phyloP scores from a whole-genome alignment of 2,888 invertebrate species.

The Patella depressa region DNA sequence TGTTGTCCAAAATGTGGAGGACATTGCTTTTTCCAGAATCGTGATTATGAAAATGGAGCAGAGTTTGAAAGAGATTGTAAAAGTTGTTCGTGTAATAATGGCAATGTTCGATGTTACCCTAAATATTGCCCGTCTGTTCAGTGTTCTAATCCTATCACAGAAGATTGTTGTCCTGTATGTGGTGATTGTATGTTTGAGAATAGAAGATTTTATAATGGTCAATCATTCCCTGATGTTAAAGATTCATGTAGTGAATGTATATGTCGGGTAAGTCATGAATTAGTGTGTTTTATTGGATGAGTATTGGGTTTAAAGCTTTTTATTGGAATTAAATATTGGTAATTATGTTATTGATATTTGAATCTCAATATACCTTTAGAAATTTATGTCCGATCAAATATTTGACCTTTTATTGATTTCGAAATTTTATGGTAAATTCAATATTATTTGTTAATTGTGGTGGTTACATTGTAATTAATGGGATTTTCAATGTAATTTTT shows the following conservation, averaged over 20 bases:
- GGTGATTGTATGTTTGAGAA: constrained; percentile 48
- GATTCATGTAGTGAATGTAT: constrained; percentile 52
- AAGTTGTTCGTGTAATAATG: constrained; percentile 39
- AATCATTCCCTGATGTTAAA: constrained; percentile 38
- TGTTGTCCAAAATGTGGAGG: constrained; percentile 57
- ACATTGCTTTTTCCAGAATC: constrained; percentile 46
- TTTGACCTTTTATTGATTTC: too few relatives aligned
- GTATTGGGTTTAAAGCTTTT: background rate
- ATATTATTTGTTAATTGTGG: too few relatives aligned
- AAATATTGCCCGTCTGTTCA: constrained; percentile 42
- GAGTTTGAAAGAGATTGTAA: constrained; percentile 29
- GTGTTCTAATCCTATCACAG: constrained; percentile 48
- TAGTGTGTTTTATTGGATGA: background rate
- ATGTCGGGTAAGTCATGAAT: constrained; percentile 45
- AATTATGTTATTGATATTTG: background rate
- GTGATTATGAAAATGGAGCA: constrained; percentile 39
- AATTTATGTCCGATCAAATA: too few relatives aligned
- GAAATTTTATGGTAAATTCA: too few relatives aligned
- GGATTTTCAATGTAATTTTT: too few relatives aligned
- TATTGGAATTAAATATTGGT: background rate
- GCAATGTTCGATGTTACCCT: constrained; percentile 43
- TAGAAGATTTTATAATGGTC: constrained; percentile 45
- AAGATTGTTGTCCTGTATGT: constrained; percentile 55
- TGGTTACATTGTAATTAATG: too few relatives aligned
- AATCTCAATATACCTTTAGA: too few relatives aligned